Evolutionary conservation across 2,797 vertebrate species (phyloP).

Genomic region (Ptychadena robeensis): DNA sequence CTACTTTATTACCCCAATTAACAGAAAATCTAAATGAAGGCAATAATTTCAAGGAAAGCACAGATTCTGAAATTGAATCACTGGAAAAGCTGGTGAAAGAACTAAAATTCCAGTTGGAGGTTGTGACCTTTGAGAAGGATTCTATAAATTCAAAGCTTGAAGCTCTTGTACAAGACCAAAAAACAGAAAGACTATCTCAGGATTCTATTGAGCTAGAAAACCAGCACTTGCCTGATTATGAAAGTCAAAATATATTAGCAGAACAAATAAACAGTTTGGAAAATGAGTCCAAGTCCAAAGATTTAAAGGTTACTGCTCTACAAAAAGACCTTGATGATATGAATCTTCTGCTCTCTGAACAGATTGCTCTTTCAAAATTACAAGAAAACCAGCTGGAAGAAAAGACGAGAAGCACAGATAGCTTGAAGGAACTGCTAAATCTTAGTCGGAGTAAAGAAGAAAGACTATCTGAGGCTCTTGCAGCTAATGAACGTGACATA

Average conservation of each 20-base stretch:
- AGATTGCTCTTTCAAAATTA: slow-evolving; percentile 74
- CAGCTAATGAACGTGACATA: slow-evolving; percentile 65
- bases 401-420: slow-evolving; percentile 73
- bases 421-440: slow-evolving; percentile 73
- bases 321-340: slow-evolving; percentile 80
- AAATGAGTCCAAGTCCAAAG: slow-evolving; percentile 79
- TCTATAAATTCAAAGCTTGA: slow-evolving; percentile 70
- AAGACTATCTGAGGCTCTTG: slow-evolving; percentile 74
- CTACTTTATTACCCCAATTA: not conserved
- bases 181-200: slow-evolving; percentile 9
- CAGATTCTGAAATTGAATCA: slow-evolving; percentile 75
- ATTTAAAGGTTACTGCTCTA: slow-evolving; percentile 81
- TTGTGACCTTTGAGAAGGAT: slow-evolving; percentile 68
- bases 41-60: slow-evolving; percentile 59
- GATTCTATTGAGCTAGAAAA: slow-evolving; percentile 75
- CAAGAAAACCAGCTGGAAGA: slow-evolving; percentile 80
- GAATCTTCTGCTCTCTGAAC: slow-evolving; percentile 75
- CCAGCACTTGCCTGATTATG: slow-evolving; percentile 70
- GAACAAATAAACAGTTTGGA: slow-evolving; percentile 84
- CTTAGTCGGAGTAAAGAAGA: slow-evolving; percentile 74
- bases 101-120: slow-evolving; percentile 75
- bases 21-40: slow-evolving; percentile 55
- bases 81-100: slow-evolving; percentile 76
- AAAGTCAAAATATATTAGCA: slow-evolving; percentile 77
- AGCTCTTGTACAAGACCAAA: slow-evolving; percentile 66